Evolutionary conservation across 1,140 invertebrate genomes (phyloP).

Genomic region (Oppia nitens): DNA sequence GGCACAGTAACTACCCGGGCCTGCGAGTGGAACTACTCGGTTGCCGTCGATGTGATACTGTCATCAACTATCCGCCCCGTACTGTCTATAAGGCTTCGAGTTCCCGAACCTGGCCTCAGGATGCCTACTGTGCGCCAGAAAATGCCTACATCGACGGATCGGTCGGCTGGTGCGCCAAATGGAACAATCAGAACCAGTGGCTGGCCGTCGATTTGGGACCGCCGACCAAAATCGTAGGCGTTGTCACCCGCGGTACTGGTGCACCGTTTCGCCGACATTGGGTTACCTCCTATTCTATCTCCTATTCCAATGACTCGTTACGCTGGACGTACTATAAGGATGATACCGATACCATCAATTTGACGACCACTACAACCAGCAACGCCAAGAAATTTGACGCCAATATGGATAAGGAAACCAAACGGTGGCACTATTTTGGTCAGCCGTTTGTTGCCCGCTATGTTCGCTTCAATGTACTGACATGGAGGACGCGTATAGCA

Average conservation of each 20-base stretch:
- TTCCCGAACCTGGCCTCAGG: constrained; percentile 28
- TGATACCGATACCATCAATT: constrained; percentile 36
- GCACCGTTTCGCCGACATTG: constrained; percentile 36
- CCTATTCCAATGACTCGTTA: constrained; percentile 38
- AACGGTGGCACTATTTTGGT: constrained; percentile 37
- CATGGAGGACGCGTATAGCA: constrained; percentile 35
- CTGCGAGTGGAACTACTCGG: constrained; percentile 39
- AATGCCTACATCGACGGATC: constrained; percentile 37
- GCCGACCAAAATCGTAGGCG: constrained; percentile 36
- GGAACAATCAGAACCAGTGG: constrained; percentile 39
- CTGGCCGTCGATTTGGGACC: constrained; percentile 40
- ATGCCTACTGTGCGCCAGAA: constrained; percentile 36
- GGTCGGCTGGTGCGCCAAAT: constrained; percentile 38
- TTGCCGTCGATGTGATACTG: constrained; percentile 39
- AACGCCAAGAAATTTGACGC: constrained; percentile 35
- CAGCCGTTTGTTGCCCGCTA: constrained; percentile 36
- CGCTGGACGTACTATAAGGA: constrained; percentile 41
- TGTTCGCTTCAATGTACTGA: constrained; percentile 35
- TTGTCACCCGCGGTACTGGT: constrained; percentile 38
- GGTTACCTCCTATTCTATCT: constrained; percentile 38
- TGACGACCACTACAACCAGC: too few species aligned
- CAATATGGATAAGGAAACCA: constrained; percentile 37
- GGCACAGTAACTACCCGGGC: constrained; percentile 35
- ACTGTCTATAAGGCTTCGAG: constrained; percentile 35
- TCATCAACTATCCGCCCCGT: constrained; percentile 36